phyloP scores from a whole-genome alignment of 2,888 invertebrate species.

The Andrena dorsata region DNA sequence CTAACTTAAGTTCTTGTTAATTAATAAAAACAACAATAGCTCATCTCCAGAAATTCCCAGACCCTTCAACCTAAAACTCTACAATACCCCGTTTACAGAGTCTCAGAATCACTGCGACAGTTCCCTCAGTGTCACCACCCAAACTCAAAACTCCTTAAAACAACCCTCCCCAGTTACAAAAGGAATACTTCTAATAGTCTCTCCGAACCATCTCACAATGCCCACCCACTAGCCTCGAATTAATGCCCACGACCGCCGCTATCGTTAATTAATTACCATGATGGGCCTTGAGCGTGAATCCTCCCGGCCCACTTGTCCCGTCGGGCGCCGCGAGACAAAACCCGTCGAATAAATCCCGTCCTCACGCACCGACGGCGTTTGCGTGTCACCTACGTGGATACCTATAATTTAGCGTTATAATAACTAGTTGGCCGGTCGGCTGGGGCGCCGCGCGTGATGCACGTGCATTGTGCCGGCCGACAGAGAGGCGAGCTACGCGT shows the following conservation, averaged over 20 bases:
- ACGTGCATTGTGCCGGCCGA: conserved; percentile 69
- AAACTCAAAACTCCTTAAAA: too few relatives aligned
- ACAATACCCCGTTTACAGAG: too few relatives aligned
- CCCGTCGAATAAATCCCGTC: conserved; percentile 66
- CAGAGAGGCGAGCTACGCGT: conserved; percentile 37
- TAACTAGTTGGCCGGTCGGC: conserved; percentile 69
- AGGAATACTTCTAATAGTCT: not conserved
- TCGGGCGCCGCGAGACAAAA: conserved; percentile 54
- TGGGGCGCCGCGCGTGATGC: conserved; percentile 68
- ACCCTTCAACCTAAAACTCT: too few relatives aligned
- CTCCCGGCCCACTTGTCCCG: conserved; percentile 54
- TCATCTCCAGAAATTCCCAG: too few relatives aligned
- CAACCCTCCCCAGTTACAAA: not conserved
- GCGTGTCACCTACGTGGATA: conserved; percentile 70
- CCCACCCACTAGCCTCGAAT: not conserved
- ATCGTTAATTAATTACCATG: conserved; percentile 58
- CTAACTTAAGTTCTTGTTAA: too few relatives aligned
- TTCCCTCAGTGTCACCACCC: too few relatives aligned
- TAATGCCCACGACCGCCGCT: not conserved
- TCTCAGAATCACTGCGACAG: too few relatives aligned
- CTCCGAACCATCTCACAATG: not conserved
- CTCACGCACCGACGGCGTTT: conserved; percentile 62
- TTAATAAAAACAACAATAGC: too few relatives aligned
- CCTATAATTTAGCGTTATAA: conserved; percentile 76
- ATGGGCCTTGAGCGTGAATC: conserved; percentile 47